Evolutionary conservation across 1,140 invertebrate species (phyloP).

Genomic region (Mycetomoellerius zeteki): DNA sequence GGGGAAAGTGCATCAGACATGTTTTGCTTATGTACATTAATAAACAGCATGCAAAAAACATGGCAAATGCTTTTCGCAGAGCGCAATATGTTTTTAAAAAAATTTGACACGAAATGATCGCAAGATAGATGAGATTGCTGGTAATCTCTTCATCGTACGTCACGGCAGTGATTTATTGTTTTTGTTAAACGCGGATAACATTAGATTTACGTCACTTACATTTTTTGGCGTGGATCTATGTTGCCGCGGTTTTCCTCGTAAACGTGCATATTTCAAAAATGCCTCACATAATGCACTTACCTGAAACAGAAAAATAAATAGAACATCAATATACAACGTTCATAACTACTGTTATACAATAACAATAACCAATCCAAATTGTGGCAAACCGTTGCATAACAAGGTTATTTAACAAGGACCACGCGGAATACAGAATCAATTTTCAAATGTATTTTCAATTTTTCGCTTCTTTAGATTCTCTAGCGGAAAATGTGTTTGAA

Average conservation of each 20-base stretch:
- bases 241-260: not conserved
- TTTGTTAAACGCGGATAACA: constrained; percentile 26
- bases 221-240: not conserved
- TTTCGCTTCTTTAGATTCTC: not conserved
- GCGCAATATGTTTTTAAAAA: constrained; percentile 2
- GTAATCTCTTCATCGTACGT: constrained; percentile 1
- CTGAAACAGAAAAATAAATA: constrained; percentile 69
- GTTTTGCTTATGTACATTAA: constrained; percentile 12
- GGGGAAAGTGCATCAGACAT: not conserved
- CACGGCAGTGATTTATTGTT: not conserved
- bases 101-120: not conserved
- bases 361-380: not conserved
- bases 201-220: constrained; percentile 40
- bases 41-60: not conserved
- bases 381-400: not conserved
- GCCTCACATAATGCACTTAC: constrained; percentile 59
- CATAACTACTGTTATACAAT: not conserved
- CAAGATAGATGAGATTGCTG: constrained; percentile 5
- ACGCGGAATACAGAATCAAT: not conserved
- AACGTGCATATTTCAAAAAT: constrained; percentile 4
- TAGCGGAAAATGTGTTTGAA: constrained; percentile 12
- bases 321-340: not conserved
- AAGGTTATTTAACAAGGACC: not conserved
- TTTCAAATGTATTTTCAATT: constrained; percentile 25
- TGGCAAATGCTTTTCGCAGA: not conserved